These are phyloP conservation scores for Sinocyclocheilus rhinocerous DNA, from an alignment of 2,113 vertebrate species.

Conservation along the genomic window DNA sequence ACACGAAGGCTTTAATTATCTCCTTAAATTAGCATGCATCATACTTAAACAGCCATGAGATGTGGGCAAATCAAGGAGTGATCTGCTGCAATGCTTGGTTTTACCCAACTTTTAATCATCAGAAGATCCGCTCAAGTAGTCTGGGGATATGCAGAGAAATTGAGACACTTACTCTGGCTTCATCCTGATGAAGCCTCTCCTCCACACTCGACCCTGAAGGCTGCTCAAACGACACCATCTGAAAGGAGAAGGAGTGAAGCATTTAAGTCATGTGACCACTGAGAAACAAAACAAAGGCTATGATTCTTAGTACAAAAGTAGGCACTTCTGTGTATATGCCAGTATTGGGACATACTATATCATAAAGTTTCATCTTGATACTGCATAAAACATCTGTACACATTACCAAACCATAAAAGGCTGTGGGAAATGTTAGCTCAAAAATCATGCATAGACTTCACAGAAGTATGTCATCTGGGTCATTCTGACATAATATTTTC, in stretches of 20 bases:
- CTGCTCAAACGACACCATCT: conserved; percentile 92
- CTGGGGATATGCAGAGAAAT: conserved; percentile 65
- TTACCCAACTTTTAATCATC: conserved; percentile 24
- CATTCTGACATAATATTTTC: not conserved
- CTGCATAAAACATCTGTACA: not conserved
- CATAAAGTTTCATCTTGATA: not conserved
- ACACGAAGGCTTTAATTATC: conserved; percentile 1
- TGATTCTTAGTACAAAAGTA: not conserved
- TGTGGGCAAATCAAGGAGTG: not conserved
- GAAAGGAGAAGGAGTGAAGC: conserved; percentile 46
- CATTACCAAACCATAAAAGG: not conserved
- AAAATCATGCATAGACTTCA: not conserved
- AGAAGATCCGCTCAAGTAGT: conserved; percentile 63
- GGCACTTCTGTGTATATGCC: not conserved
- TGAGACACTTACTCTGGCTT: conserved; percentile 85
- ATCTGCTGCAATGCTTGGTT: not conserved
- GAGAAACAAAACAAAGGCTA: conserved; percentile 14
- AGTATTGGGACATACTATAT: not conserved
- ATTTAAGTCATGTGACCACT: not conserved
- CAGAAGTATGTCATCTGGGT: not conserved
- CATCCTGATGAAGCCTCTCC: conserved; percentile 96
- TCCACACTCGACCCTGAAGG: conserved; percentile 97
- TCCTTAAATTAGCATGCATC: conserved; percentile 20
- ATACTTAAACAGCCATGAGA: conserved; percentile 20
- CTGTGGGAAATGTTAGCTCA: not conserved